Evolutionary conservation across 1,140 invertebrate genomes (phyloP), one percentile per base, ranked within the genome.

Genomic region (Drosophila triauraria): DNA sequence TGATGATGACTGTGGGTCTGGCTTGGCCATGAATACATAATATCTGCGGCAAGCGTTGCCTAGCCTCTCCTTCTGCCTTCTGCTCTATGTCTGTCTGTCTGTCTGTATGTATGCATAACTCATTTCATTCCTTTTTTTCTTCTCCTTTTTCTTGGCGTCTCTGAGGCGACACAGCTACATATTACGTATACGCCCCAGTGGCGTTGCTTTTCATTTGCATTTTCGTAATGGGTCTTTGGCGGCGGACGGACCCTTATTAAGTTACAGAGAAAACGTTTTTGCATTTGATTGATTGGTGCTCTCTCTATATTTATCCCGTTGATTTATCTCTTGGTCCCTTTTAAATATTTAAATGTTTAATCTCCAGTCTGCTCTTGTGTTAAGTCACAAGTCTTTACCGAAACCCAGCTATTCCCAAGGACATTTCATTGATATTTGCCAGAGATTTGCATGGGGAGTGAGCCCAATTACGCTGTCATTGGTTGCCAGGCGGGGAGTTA

Each of bases 21-120:
- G 9, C 30, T 61, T 25, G 59, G 59, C 59, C 59, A 61, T 61
- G 59, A 61, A 61, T 61, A 56, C 32, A 61, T 61, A 61, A 61
- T 61, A 61, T 56, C 53, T 61, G 46, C 20, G 47, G 47, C 58
- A 54, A 35, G 17, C 30, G 13, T 61, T 15, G 27, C 32, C 53
- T 40, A 56, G 15, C 35, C 53, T 56, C 53, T 56, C 35, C 53
- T 40, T 4, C 13, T 54, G 51, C 12, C 20, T 20, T 20, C 20
- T 20, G 20, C 20, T 23, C 13, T 51, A 15, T 60, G 12, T 48
- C 57, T 13, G 10, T 51, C 23, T 50, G 8, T 27, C 25, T 48
- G 13, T 17, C 15, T 23, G 51, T 54, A 15, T 56, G 53, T 56
- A 40, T 56, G 35, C 53, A 56, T 56, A 54, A 54, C 38, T 56